A percentile compares a stretch with the other conserved stretches of the same genome.
Conservation (phyloP, 92 coral and sea anemone genomes). For the Pocillopora meandrina region DNA sequence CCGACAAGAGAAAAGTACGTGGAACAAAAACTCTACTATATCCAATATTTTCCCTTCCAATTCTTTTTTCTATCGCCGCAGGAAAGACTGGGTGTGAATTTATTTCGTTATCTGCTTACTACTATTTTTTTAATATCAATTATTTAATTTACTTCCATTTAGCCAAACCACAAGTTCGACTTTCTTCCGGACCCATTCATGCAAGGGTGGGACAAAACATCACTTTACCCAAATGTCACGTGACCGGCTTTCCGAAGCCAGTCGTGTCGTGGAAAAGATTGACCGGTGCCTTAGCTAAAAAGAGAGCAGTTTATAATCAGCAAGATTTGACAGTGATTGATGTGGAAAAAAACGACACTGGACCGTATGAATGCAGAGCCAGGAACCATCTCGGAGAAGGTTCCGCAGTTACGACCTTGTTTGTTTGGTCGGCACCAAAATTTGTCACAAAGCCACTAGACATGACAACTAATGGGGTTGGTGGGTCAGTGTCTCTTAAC, state of each 20-base stretch:
- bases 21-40: too few species aligned
- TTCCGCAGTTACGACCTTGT: background rate
- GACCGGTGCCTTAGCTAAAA: background rate
- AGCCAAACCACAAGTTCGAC: constrained; percentile 14
- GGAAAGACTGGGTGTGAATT: too few species aligned
- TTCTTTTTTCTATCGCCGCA: too few species aligned
- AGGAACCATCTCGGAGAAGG: background rate
- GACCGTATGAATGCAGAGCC: constrained; percentile 4
- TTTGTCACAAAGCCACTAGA: constrained; percentile 14
- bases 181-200: constrained; percentile 1
- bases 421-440: background rate
- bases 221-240: constrained; percentile 10
- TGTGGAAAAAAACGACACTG: background rate
- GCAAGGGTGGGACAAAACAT: background rate
- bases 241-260: constrained; percentile 23
- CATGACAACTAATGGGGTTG: background rate
- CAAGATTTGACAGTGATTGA: background rate
- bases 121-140: too few species aligned
- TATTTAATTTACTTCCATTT: background rate
- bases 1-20: too few species aligned
- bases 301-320: background rate
- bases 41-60: too few species aligned
- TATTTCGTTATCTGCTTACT: too few species aligned
- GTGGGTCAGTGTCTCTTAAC: background rate
- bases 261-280: constrained; percentile 4